phyloP scores from a whole-genome alignment of 1,140 invertebrate species.

The Amyelois transitella region DNA sequence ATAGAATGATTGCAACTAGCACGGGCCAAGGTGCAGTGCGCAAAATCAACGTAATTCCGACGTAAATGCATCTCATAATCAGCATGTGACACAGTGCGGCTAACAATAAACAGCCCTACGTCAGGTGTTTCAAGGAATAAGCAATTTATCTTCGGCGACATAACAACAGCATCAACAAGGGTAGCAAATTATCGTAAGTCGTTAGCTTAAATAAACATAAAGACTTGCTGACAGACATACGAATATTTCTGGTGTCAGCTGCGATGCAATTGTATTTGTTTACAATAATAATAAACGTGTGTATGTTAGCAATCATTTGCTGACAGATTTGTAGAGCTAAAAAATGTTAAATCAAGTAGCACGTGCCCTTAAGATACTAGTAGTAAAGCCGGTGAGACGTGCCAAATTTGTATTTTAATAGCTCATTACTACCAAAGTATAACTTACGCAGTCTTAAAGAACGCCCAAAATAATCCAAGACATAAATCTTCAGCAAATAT shows the following conservation, averaged over 20 bases:
- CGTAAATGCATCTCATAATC: slow-evolving; percentile 32
- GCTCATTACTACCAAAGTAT: slow-evolving; percentile 32
- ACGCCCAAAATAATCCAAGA: slow-evolving; percentile 34
- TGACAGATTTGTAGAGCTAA: not conserved
- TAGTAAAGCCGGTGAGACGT: slow-evolving; percentile 24
- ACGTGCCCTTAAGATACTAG: slow-evolving; percentile 39
- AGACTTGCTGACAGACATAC: not conserved
- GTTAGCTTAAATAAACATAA: not conserved
- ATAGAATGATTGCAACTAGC: slow-evolving; percentile 32
- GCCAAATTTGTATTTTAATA: slow-evolving; percentile 47
- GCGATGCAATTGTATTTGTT: no score
- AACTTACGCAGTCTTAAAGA: slow-evolving; percentile 34
- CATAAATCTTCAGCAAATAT: slow-evolving; percentile 26
- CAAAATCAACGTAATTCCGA: slow-evolving; percentile 48
- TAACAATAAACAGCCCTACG: slow-evolving; percentile 12
- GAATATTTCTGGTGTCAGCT: not conserved
- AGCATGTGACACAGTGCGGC: slow-evolving; percentile 25
- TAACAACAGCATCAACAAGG: not conserved
- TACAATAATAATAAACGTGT: not conserved
- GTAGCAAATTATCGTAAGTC: not conserved
- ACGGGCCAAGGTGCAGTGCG: slow-evolving; percentile 56
- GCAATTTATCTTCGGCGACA: not conserved
- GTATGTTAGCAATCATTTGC: not conserved
- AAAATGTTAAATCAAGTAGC: slow-evolving; percentile 8
- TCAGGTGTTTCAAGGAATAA: not conserved